Conservation (phyloP, 2,113 vertebrate genomes). For the Psittacara wagleri region DNA sequence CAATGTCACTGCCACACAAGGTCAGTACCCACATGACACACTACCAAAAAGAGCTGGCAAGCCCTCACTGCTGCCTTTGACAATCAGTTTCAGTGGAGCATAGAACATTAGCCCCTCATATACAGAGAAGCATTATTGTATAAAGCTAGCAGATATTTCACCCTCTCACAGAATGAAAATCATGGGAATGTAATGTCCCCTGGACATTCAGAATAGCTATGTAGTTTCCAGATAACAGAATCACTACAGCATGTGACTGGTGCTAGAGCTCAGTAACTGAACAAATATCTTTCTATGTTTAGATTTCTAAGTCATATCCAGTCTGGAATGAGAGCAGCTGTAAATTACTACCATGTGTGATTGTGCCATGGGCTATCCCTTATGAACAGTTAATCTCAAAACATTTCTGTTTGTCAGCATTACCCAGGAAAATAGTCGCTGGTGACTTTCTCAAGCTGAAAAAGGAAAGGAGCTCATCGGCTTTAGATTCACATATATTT, state of each 20-base stretch:
- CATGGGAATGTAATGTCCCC: background rate
- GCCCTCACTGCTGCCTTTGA: background rate
- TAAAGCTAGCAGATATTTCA: background rate
- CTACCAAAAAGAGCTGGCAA: background rate
- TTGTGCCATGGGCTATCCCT: background rate
- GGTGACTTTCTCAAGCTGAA: background rate
- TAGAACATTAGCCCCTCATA: background rate
- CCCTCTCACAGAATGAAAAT: background rate
- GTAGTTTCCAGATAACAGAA: background rate
- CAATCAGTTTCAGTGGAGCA: background rate
- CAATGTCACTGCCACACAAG: background rate
- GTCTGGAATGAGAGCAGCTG: background rate
- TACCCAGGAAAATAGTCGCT: background rate
- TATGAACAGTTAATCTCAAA: background rate
- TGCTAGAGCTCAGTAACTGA: background rate
- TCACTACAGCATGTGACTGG: background rate
- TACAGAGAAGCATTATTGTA: background rate
- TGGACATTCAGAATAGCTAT: background rate
- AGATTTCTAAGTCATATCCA: background rate
- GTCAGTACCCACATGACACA: background rate
- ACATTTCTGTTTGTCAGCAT: background rate
- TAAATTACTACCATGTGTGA: background rate
- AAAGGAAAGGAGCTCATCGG: background rate
- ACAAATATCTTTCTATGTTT: conserved; percentile 9
- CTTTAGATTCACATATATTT: background rate